Base-by-base conservation (phyloP, 1,140 invertebrate genomes). In the Penaeus japonicus region DNA sequence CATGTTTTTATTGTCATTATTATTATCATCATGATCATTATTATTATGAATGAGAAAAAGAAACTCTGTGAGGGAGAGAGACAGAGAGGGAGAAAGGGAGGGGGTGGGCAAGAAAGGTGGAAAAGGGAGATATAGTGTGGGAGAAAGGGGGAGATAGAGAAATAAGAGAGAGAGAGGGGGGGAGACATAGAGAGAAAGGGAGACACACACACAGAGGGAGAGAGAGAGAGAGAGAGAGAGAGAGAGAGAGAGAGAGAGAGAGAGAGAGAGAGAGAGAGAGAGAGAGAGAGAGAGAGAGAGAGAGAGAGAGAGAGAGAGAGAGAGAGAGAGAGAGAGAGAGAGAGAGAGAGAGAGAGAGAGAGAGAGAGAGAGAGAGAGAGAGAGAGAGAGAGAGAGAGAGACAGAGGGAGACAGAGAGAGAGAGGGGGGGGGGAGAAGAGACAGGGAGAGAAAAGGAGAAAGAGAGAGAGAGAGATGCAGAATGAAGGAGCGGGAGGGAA, bases 301-400 rank as follows among this genome's bases (percentile, higher is more conserved):
- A n/a, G 0, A n/a, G 18, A 70, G 18, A 70, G 18, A 70, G n/a
- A 22, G 62, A 70, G 15, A 70, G 62, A 70, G 18, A 70, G 62
- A 65, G 62, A 65, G 62, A 65, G 62, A 65, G 62, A 70, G 18
- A 70, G 18, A 70, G 18, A 70, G n/a, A 22, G 62, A 70, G 15
- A 70, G 62, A 70, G 18, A 70, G 62, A 65, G 62, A 65, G 62
- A 65, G 62, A 65, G 62, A 65, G 62, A 65, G 62, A 65, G 62
- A 65, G 62, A 65, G 62, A 65, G 62, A 65, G 62, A 65, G 62
- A 65, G 62, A 65, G 62, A 65, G 62, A 65, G 62, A 65, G 62
- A 65, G 62, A 65, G 62, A 65, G 62, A 65, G 62, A 65, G 62
- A 65, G 62, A 65, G 62, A 12, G 59, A 65, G 27, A 27, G 4